phyloP scores from a whole-genome alignment of 2,888 invertebrate genomes.

The Mesochorus sp. region DNA sequence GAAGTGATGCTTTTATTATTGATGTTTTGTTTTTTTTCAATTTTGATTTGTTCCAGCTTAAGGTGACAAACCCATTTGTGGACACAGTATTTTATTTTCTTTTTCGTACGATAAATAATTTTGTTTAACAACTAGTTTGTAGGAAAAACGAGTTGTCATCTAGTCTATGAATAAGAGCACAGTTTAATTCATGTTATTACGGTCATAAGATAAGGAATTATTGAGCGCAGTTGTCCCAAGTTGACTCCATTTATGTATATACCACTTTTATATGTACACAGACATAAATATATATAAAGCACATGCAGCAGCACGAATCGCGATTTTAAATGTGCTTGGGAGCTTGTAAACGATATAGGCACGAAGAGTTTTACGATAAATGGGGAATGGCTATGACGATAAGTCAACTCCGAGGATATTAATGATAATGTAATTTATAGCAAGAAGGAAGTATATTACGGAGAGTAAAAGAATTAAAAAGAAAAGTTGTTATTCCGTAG shows the following conservation, averaged over 20 bases:
- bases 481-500: conserved; percentile 5
- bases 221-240: conserved; percentile 1
- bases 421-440: conserved; percentile 34
- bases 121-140: conserved; percentile 1
- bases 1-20: conserved; percentile 10
- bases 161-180: conserved; percentile 15
- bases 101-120: not conserved
- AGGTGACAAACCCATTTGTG: not conserved
- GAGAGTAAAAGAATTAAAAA: no score
- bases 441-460: conserved; percentile 21
- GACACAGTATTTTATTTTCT: conserved; percentile 2
- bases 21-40: not conserved
- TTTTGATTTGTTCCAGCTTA: not conserved
- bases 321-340: not conserved
- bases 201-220: conserved; percentile 43
- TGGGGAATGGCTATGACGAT: not conserved
- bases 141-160: conserved; percentile 27
- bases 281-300: not conserved
- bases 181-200: conserved; percentile 49
- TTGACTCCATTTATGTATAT: not conserved
- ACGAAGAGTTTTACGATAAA: conserved; percentile 6
- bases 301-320: not conserved
- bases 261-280: not conserved
- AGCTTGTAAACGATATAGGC: conserved; percentile 2
- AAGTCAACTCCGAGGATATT: not conserved